phyloP scores from a whole-genome alignment of 2,888 invertebrate species.

The Pristionchus maxplancki region DNA sequence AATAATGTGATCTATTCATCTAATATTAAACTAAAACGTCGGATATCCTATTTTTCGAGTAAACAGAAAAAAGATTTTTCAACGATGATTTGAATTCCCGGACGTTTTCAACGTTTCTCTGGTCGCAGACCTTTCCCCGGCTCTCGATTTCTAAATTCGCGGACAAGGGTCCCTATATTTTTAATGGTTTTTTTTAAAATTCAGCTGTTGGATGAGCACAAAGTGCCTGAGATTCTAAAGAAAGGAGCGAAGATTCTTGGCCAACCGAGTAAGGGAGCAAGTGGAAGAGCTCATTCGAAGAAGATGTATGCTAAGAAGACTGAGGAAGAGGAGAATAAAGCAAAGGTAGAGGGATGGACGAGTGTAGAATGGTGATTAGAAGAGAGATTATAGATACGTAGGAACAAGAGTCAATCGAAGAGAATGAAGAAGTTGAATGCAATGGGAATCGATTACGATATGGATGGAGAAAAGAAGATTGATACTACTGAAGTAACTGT shows the following conservation, averaged over 20 bases:
- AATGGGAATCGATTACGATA: conserved; percentile 63
- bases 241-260: conserved; percentile 60
- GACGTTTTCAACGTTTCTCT: too few species aligned
- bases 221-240: conserved; percentile 62
- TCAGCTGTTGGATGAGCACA: conserved; percentile 61
- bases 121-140: too few species aligned
- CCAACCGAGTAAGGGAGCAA: conserved; percentile 59
- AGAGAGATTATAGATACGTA: conserved; percentile 48
- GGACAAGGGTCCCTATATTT: too few species aligned
- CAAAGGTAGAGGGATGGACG: conserved; percentile 49
- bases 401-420: conserved; percentile 48
- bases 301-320: conserved; percentile 49
- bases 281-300: conserved; percentile 53
- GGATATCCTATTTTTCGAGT: too few species aligned
- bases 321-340: conserved; percentile 55
- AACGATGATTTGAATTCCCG: too few species aligned
- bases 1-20: too few species aligned
- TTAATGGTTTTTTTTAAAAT: too few species aligned
- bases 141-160: too few species aligned
- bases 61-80: too few species aligned
- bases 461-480: conserved; percentile 46
- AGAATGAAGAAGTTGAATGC: conserved; percentile 56
- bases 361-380: neutral
- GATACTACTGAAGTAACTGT: conserved; percentile 42
- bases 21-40: too few species aligned